Base-by-base conservation (phyloP, 2,888 invertebrate species). In the Noctua comes region DNA sequence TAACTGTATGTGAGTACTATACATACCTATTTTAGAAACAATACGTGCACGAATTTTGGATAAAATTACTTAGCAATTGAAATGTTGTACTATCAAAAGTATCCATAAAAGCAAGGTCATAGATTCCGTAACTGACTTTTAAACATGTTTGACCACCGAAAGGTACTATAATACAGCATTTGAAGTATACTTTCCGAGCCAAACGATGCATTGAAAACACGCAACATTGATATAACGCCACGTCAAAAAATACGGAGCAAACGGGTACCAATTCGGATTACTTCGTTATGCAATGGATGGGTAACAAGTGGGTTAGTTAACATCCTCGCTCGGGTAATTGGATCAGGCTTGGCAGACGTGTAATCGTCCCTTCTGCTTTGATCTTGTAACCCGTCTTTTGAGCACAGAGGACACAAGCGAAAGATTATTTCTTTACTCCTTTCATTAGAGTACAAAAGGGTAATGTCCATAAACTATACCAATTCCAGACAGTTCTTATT, bases 301-400 rank as follows among this genome's bases (percentile, higher is more conserved):
- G 72, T 85, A 79, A 79, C 82, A 84, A 87, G 80, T 85, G 80
- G 73, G 81, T 83, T 83, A 85, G 86, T 83, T 88, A 88, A 76
- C 86, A 83, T 83, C 76, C 81, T 70, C 77, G 71, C 68, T 31
- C 72, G 76, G 64, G 71, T 87, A 87, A 87, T 87, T 87, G 82
- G 82, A 82, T 82, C 69, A 73, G 70, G 64, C 77, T 80, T 85
- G 68, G 59, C 76, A 82, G 76, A 86, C 73, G 77, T 66, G 79
- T 80, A 72, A 73, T 69, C 76, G 73, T 84, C 73, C 73, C 74
- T 66, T 68, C 68, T 68, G 72, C 84, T 84, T 85, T 86, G 79
- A 85, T 86, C 76, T 76, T 76, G 51, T n/a, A 78, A 76, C 71
- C 43, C 65, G 51, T 80, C 66, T 78, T 85, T 85, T 75, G 59